These are phyloP conservation scores for Coracias cyanogaster DNA, from an alignment of 2,797 vertebrate species.

Conservation along the genomic window DNA sequence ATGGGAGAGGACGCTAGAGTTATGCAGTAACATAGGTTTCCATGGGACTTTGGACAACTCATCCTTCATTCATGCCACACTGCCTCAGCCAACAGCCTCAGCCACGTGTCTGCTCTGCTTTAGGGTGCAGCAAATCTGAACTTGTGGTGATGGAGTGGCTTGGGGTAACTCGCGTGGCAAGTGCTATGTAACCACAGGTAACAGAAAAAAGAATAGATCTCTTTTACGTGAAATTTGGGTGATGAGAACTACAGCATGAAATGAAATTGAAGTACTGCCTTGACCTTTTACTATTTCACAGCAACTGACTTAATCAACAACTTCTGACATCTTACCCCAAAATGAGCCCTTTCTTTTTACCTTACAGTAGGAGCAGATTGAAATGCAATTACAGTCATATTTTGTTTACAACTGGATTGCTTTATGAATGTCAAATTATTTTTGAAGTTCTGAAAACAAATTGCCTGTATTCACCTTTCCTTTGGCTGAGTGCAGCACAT, in stretches of 20 bases:
- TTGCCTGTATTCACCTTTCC: not conserved
- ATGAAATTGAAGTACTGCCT: not conserved
- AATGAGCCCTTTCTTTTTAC: not conserved
- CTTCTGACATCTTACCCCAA: not conserved
- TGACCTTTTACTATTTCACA: not conserved
- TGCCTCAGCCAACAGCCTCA: accelerated
- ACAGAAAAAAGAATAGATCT: not conserved
- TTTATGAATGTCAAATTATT: not conserved
- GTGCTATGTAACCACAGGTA: not conserved
- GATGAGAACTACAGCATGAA: not conserved
- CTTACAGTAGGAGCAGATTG: not conserved
- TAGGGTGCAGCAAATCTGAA: not conserved
- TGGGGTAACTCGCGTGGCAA: accelerated
- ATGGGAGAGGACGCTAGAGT: not conserved
- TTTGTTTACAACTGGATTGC: not conserved
- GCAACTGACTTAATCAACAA: not conserved
- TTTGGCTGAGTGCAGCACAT: not conserved
- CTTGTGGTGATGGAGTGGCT: not conserved
- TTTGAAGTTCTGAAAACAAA: not conserved
- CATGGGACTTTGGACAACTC: not conserved
- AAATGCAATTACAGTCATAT: not conserved
- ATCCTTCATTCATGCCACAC: not conserved
- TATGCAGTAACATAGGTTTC: not conserved
- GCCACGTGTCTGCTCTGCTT: accelerated
- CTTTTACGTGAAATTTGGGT: not conserved